phyloP scores from a whole-genome alignment of 1,140 invertebrate species.

The Cyclina sinensis region DNA sequence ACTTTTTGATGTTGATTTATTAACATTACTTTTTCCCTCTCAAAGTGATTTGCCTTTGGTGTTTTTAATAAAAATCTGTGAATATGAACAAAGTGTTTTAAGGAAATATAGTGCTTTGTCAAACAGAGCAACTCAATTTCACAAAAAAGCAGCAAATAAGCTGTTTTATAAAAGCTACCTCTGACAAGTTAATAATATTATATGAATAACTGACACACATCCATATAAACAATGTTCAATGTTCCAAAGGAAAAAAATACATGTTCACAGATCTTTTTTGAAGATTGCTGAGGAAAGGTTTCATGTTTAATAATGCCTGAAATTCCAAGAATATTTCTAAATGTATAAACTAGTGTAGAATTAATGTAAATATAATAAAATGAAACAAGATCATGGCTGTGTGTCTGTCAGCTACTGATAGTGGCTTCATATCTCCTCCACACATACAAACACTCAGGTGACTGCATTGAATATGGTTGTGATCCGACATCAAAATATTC shows the following conservation, averaged over 20 bases:
- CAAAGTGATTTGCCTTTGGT: neutral
- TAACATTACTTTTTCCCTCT: neutral
- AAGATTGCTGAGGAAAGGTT: too few species aligned
- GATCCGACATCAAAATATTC: too few species aligned
- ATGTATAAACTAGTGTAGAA: neutral
- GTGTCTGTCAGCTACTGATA: slow-evolving; percentile 1
- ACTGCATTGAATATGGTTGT: too few species aligned
- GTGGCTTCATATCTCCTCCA: neutral
- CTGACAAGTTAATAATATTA: too few species aligned
- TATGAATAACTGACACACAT: too few species aligned
- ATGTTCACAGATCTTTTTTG: too few species aligned
- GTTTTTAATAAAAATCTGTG: neutral
- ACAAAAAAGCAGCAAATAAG: too few species aligned
- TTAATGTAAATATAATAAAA: slow-evolving; percentile 36
- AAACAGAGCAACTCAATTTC: too few species aligned
- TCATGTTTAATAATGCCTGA: neutral
- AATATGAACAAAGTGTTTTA: neutral
- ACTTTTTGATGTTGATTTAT: neutral
- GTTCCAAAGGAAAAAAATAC: too few species aligned
- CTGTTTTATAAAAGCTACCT: too few species aligned
- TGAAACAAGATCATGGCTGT: neutral
- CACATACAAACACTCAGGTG: too few species aligned
- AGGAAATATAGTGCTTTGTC: neutral
- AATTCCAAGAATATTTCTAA: neutral
- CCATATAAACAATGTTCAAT: too few species aligned